phyloP scores from a whole-genome alignment of 2,888 invertebrate genomes.

The Ashinkailepas kermadecensis region DNA sequence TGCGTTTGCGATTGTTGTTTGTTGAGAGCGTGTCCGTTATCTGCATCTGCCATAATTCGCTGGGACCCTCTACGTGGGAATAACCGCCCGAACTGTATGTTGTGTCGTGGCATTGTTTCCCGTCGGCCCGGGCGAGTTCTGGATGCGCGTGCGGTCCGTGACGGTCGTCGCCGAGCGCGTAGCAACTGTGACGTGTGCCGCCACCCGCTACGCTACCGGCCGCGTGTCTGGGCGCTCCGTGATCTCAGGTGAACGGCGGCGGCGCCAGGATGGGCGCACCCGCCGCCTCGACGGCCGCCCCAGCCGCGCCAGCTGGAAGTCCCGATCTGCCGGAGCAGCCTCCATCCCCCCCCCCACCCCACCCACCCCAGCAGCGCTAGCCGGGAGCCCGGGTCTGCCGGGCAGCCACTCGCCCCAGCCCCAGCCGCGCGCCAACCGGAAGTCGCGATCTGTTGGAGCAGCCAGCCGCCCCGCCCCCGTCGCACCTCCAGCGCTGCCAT shows the following conservation, averaged over 20 bases:
- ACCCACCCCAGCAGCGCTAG: neutral
- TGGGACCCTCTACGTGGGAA: neutral
- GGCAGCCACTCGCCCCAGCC: too few species aligned
- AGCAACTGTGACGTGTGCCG: neutral
- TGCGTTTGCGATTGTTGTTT: neutral
- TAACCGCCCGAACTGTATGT: neutral
- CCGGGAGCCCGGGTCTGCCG: too few species aligned
- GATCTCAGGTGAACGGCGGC: neutral
- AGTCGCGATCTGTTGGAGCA: too few species aligned
- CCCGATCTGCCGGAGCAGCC: neutral
- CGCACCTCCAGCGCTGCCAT: slow-evolving; percentile 1
- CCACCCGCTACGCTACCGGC: neutral
- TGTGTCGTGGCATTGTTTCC: neutral
- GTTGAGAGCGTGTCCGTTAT: neutral
- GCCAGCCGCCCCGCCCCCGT: neutral
- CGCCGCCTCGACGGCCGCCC: neutral
- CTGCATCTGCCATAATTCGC: neutral
- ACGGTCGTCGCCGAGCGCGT: too few species aligned
- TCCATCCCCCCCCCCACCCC: too few species aligned
- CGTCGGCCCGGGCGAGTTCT: neutral
- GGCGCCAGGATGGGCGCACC: neutral
- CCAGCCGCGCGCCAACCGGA: too few species aligned
- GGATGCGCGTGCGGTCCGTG: neutral
- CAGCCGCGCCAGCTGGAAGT: neutral
- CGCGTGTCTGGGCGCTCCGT: neutral